phyloP scores from a whole-genome alignment of 2,113 vertebrate genomes.

The Astatoreochromis straeleni region DNA sequence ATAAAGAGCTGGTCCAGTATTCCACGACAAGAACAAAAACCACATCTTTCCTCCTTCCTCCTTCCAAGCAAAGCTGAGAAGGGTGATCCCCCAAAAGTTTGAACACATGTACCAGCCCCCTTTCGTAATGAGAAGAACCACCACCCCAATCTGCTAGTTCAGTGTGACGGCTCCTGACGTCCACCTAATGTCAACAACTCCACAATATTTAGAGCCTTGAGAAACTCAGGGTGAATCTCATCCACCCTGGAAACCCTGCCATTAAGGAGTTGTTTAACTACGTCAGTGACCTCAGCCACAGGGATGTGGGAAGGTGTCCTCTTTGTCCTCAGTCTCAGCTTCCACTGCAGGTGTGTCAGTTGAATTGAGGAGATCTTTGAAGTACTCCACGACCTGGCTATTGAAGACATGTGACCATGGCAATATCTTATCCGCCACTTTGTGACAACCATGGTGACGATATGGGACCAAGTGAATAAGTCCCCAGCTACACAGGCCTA shows the following conservation, averaged over 20 bases:
- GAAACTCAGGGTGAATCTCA: background rate
- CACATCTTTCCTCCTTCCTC: background rate
- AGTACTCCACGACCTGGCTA: background rate
- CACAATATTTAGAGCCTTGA: background rate
- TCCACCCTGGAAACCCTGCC: background rate
- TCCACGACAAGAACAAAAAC: background rate
- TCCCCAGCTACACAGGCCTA: background rate
- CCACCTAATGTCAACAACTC: background rate
- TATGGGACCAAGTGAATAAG: background rate
- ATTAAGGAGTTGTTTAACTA: background rate
- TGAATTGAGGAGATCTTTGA: background rate
- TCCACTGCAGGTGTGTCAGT: background rate
- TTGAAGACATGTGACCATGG: background rate
- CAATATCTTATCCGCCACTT: background rate
- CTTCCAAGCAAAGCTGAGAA: background rate
- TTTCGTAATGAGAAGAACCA: background rate
- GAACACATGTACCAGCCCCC: background rate
- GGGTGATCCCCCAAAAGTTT: background rate
- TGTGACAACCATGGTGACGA: background rate
- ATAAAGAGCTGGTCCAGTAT: background rate
- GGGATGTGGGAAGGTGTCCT: too few species aligned
- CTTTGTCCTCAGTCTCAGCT: background rate
- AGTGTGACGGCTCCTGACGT: rapidly evolving
- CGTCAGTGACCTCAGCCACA: rapidly evolving
- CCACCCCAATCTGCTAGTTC: background rate